Percentiles rank a stretch among this genome's conserved stretches.
Evolutionary conservation across 1,140 invertebrate genomes (phyloP).

Genomic region (Limonius californicus): DNA sequence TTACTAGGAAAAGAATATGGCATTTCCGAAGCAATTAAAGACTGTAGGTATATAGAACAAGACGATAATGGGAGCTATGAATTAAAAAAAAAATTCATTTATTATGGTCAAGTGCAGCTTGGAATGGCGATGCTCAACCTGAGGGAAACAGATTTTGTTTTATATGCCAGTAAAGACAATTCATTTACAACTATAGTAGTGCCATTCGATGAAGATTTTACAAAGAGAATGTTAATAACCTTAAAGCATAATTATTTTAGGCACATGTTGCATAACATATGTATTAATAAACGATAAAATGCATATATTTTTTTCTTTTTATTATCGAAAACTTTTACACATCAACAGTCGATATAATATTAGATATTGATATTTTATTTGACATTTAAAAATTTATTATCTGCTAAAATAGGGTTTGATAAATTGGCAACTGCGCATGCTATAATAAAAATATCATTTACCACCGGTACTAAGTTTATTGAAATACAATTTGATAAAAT

Average conservation of each 20-base stretch:
- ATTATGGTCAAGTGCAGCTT: neutral
- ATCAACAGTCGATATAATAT: neutral
- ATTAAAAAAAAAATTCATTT: neutral
- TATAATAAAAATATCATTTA: slow-evolving; percentile 33
- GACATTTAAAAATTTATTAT: slow-evolving; percentile 25
- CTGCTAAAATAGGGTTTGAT: slow-evolving; percentile 29
- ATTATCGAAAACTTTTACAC: neutral
- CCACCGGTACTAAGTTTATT: slow-evolving; percentile 12
- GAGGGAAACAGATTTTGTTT: neutral
- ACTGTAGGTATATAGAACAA: neutral
- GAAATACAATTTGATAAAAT: slow-evolving; percentile 13
- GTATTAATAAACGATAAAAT: neutral
- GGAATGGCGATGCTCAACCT: neutral
- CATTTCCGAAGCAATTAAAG: neutral
- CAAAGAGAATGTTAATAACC: neutral
- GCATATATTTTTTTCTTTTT: neutral
- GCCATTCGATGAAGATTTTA: neutral
- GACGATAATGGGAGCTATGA: neutral
- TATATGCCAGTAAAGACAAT: neutral
- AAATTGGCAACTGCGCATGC: slow-evolving; percentile 34
- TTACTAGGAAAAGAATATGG: neutral
- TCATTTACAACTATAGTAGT: neutral
- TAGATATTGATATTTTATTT: no score
- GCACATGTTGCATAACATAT: neutral
- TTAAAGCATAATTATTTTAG: neutral